Evolutionary conservation across 2,797 vertebrate species (phyloP).

Genomic region (Prionace glauca): DNA sequence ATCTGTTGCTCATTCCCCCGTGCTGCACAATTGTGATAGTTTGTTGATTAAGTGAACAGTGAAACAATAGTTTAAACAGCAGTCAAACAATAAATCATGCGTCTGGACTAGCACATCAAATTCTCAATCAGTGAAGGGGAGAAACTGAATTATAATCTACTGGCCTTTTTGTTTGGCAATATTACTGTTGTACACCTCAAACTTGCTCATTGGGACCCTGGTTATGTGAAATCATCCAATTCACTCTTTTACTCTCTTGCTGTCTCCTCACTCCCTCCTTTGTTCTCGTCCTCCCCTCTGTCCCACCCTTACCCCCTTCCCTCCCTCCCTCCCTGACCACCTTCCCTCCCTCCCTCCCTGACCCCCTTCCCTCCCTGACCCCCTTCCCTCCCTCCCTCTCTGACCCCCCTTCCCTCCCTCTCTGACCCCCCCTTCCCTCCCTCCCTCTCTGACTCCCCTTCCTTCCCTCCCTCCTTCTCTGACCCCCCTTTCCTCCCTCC

Average conservation of each 20-base stretch:
- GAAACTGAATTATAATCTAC: neutral
- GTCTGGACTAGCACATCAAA: neutral
- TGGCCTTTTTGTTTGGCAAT: neutral
- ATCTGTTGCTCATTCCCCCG: slow-evolving; percentile 30
- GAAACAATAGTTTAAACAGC: neutral
- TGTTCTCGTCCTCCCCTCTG: too few relatives aligned
- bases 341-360: too few relatives aligned
- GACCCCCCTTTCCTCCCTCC: too few relatives aligned
- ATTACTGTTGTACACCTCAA: neutral
- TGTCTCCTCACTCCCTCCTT: too few relatives aligned
- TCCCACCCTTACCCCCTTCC: too few relatives aligned
- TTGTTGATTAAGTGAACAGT: neutral
- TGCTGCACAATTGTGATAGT: neutral
- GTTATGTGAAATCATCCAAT: slow-evolving; percentile 4
- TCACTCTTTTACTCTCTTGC: neutral
- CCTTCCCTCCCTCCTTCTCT: too few relatives aligned
- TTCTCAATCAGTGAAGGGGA: neutral
- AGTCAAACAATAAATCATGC: neutral
- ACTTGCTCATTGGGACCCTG: neutral
- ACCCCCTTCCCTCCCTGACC: too few relatives aligned
- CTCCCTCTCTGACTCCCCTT: too few relatives aligned
- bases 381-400: too few relatives aligned
- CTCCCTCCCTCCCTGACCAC: too few relatives aligned
- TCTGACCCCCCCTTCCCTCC: too few relatives aligned
- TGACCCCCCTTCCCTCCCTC: too few relatives aligned